These are phyloP conservation scores for Eupithecia exiguata DNA, from an alignment of 2,888 invertebrate genomes.

Conservation along the genomic window DNA sequence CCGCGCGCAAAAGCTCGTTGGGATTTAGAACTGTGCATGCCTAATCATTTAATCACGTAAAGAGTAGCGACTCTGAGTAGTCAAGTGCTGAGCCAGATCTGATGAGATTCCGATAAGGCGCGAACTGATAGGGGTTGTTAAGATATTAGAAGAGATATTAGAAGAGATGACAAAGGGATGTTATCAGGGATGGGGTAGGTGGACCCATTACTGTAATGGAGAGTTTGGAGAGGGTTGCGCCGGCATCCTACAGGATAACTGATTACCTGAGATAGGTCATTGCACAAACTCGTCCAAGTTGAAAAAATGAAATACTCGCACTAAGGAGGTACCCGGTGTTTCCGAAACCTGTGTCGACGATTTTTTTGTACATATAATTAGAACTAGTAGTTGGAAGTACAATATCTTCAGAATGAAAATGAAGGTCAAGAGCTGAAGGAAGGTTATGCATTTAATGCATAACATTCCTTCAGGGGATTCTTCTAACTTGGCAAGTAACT, in stretches of 20 bases:
- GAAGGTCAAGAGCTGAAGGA: too few species aligned
- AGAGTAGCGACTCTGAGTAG: slow-evolving; percentile 35
- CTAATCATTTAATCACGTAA: slow-evolving; percentile 46
- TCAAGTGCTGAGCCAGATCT: slow-evolving; percentile 40
- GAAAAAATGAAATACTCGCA: not conserved
- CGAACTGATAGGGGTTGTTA: slow-evolving; percentile 42
- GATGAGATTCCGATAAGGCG: slow-evolving; percentile 48
- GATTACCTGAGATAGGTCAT: not conserved
- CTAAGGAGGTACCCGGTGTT: not conserved
- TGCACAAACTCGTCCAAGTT: not conserved
- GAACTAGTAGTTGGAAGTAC: too few species aligned
- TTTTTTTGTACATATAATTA: too few species aligned
- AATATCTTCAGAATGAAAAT: too few species aligned
- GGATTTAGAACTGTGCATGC: slow-evolving; percentile 33
- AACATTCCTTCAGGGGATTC: too few species aligned
- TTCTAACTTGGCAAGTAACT: too few species aligned
- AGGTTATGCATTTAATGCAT: too few species aligned
- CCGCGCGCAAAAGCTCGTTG: not conserved
- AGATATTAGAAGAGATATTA: slow-evolving; percentile 47
- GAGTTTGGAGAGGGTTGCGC: not conserved
- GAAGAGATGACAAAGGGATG: slow-evolving; percentile 21
- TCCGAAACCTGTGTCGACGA: not conserved
- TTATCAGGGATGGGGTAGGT: slow-evolving; percentile 16
- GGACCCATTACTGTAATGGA: slow-evolving; percentile 2
- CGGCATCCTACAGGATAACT: not conserved